These are phyloP conservation scores for Paratrypauchen microcephalus DNA, from an alignment of 2,797 vertebrate genomes.

Conservation along the genomic window DNA sequence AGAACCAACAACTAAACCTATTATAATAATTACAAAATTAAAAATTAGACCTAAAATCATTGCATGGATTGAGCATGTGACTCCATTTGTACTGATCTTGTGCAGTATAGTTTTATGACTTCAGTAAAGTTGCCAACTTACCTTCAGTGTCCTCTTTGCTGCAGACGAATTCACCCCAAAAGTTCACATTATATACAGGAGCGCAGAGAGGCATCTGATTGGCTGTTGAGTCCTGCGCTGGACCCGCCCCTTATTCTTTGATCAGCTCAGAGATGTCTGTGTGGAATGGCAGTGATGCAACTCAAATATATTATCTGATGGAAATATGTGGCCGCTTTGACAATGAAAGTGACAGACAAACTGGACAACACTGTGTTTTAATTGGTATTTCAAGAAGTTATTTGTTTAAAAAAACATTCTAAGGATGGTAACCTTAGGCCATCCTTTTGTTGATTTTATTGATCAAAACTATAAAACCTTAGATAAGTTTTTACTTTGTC, in stretches of 20 bases:
- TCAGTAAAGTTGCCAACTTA: conserved; percentile 31
- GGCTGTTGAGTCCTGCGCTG: conserved; percentile 59
- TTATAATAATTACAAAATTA: background rate
- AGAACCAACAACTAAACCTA: background rate
- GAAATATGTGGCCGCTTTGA: background rate
- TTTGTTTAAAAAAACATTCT: background rate
- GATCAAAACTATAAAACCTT: background rate
- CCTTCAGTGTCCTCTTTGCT: conserved; percentile 57
- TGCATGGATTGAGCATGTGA: background rate
- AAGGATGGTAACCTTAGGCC: background rate
- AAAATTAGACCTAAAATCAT: background rate
- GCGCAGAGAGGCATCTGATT: conserved; percentile 45
- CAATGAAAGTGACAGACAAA: background rate
- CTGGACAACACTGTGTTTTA: background rate
- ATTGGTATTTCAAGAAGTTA: background rate
- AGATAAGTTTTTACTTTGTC: background rate
- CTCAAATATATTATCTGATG: conserved; percentile 21
- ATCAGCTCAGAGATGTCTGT: conserved; percentile 20
- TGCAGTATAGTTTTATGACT: background rate
- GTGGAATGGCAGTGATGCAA: conserved; percentile 42
- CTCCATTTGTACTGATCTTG: background rate
- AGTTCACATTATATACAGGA: conserved; percentile 54
- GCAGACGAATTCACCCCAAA: conserved; percentile 43
- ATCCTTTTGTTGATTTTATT: background rate
- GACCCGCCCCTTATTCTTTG: conserved; percentile 23